Conservation (phyloP, 2,113 vertebrate genomes). For the Eulacestoma nigropectus region DNA sequence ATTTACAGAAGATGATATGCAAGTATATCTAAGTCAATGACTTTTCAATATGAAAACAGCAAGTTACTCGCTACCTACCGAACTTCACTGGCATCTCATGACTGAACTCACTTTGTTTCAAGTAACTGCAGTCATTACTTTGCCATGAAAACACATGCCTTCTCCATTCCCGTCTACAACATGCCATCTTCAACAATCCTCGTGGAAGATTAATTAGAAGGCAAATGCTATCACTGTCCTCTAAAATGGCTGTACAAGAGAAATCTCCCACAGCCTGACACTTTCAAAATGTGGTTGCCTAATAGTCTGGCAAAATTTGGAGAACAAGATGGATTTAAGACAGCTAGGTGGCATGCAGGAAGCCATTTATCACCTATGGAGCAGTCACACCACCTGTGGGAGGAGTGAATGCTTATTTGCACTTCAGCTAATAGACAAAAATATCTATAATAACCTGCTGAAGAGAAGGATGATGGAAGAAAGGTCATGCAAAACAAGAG, state of each 20-base stretch:
- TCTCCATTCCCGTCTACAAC: neutral
- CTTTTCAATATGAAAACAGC: neutral
- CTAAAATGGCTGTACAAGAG: neutral
- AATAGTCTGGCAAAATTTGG: neutral
- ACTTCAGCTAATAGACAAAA: neutral
- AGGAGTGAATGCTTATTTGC: neutral
- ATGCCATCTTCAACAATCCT: neutral
- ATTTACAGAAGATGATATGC: neutral
- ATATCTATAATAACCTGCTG: neutral
- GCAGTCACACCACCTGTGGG: neutral
- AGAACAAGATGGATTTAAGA: neutral
- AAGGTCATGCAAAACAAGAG: neutral
- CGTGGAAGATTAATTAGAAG: neutral
- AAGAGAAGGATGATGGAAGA: neutral
- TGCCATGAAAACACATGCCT: neutral
- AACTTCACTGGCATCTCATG: neutral
- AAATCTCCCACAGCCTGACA: neutral
- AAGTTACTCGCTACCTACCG: neutral
- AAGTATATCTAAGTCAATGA: neutral
- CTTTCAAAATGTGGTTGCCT: neutral
- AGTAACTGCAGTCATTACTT: neutral
- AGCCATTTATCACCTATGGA: neutral
- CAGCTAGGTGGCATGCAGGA: neutral
- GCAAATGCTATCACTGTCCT: neutral
- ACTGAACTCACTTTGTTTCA: neutral